Evolutionary conservation across 2,797 vertebrate species (phyloP).

Genomic region (Apodemus agrarius): DNA sequence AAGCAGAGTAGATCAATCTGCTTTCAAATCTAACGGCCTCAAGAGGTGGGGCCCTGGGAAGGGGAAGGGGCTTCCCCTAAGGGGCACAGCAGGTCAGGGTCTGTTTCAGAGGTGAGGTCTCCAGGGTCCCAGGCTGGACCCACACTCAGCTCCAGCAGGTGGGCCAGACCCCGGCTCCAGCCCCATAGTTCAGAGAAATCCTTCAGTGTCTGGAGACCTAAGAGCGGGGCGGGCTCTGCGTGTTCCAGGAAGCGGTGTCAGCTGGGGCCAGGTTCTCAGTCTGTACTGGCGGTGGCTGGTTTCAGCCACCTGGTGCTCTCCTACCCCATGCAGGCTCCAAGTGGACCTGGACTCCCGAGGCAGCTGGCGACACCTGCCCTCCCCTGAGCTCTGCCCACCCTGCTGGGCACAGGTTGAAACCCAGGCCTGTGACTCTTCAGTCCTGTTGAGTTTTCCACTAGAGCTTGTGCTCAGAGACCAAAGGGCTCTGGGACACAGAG

Average conservation of each 20-base stretch:
- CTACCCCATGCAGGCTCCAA: neutral
- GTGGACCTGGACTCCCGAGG: neutral
- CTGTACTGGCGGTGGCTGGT: neutral
- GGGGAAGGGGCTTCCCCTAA: neutral
- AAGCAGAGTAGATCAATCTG: neutral
- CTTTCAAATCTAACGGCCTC: neutral
- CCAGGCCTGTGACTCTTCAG: neutral
- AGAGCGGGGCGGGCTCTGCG: neutral
- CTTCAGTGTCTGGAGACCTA: neutral
- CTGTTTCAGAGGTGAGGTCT: neutral
- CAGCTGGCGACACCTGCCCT: neutral
- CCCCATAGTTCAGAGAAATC: neutral
- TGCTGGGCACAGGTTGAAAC: neutral
- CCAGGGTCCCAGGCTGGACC: neutral
- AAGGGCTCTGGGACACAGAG: slow-evolving; percentile 12
- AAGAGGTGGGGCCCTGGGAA: neutral
- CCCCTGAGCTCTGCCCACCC: neutral
- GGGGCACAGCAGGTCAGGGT: neutral
- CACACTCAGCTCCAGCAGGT: neutral
- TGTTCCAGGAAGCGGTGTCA: neutral
- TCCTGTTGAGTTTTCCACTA: neutral
- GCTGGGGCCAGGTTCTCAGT: neutral
- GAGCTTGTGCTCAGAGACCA: neutral
- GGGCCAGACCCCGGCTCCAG: neutral
- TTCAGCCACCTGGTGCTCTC: neutral